Evolutionary conservation across 2,888 invertebrate genomes (phyloP).

Genomic region (Aethes cnicana): DNA sequence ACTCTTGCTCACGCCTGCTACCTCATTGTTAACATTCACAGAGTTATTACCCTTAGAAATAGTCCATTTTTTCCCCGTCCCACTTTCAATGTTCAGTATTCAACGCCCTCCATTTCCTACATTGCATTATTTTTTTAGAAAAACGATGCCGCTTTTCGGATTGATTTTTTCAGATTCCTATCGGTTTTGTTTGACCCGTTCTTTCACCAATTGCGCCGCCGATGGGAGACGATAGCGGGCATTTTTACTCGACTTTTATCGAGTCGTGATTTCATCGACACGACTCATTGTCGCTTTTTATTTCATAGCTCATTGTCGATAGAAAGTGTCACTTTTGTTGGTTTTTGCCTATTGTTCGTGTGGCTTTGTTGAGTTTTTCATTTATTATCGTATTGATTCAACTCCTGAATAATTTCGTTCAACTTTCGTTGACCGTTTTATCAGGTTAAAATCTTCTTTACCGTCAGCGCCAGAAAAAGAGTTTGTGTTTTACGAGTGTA

Average conservation of each 20-base stretch:
- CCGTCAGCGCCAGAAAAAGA: too few species aligned
- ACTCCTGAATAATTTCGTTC: slow-evolving; percentile 4
- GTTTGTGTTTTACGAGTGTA: too few species aligned
- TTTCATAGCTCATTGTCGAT: slow-evolving; percentile 50
- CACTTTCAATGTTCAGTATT: too few species aligned
- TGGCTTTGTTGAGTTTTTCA: slow-evolving; percentile 27
- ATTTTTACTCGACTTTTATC: slow-evolving; percentile 40
- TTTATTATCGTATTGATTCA: slow-evolving; percentile 12
- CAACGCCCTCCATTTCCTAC: slow-evolving; percentile 16
- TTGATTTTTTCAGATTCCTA: slow-evolving; percentile 19
- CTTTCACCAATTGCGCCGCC: slow-evolving; percentile 24
- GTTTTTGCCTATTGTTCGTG: slow-evolving; percentile 45
- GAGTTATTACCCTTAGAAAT: background rate
- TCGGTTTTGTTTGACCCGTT: slow-evolving; percentile 29
- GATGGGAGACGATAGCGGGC: slow-evolving; percentile 22
- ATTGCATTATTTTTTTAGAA: slow-evolving; percentile 17
- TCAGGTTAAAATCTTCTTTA: background rate
- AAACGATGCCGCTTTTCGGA: slow-evolving; percentile 23
- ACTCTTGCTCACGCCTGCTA: slow-evolving; percentile 23
- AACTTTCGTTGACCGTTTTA: slow-evolving; percentile 21
- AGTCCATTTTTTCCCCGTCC: slow-evolving; percentile 11
- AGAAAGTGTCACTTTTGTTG: slow-evolving; percentile 66
- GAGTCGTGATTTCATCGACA: slow-evolving; percentile 61
- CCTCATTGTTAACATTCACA: slow-evolving; percentile 19
- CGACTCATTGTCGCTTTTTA: slow-evolving; percentile 60